Percentiles rank a stretch among this genome's conserved stretches.
Evolutionary conservation across 2,797 vertebrate genomes (phyloP).

Genomic region (Menidia menidia): DNA sequence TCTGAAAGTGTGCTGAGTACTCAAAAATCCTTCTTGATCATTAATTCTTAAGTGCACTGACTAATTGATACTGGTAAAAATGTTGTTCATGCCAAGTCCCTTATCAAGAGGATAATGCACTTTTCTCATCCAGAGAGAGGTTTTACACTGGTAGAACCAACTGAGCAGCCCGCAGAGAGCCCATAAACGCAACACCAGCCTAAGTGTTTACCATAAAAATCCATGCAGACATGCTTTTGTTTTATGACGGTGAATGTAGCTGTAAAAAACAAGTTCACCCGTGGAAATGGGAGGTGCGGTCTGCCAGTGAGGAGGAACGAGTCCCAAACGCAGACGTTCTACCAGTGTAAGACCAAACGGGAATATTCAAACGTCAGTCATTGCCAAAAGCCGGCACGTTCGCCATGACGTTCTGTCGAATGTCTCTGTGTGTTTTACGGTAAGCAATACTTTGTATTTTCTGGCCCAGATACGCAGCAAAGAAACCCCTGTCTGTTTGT

Average conservation of each 20-base stretch:
- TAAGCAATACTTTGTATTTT: constrained; percentile 42
- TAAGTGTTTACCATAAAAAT: constrained; percentile 44
- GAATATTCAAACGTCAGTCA: constrained; percentile 45
- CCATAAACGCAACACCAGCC: constrained; percentile 56
- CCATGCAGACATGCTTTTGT: constrained; percentile 1
- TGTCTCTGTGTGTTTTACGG: constrained; percentile 30
- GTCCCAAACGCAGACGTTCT: constrained; percentile 40
- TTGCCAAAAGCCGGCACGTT: constrained; percentile 74
- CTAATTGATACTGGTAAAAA: constrained; percentile 39
- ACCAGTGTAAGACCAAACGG: constrained; percentile 50
- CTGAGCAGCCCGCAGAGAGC: constrained; percentile 13
- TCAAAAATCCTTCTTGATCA: constrained; percentile 24
- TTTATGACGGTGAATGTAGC: constrained; percentile 62
- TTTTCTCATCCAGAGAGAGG: constrained; percentile 53
- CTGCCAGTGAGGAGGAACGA: constrained; percentile 31
- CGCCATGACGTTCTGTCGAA: constrained; percentile 23
- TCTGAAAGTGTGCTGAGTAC: constrained; percentile 25
- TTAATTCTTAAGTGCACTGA: constrained; percentile 57
- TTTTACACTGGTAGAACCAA: constrained; percentile 58
- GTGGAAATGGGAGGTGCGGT: constrained; percentile 6
- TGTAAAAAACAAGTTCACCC: constrained; percentile 11
- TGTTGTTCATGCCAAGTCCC: constrained; percentile 53
- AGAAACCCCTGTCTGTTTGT: constrained; percentile 17
- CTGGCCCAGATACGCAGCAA: constrained; percentile 31
- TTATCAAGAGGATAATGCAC: constrained; percentile 60